Evolutionary conservation across 2,888 invertebrate genomes (phyloP), one percentile per base, ranked within the genome.

Genomic region (Neria commutata): DNA sequence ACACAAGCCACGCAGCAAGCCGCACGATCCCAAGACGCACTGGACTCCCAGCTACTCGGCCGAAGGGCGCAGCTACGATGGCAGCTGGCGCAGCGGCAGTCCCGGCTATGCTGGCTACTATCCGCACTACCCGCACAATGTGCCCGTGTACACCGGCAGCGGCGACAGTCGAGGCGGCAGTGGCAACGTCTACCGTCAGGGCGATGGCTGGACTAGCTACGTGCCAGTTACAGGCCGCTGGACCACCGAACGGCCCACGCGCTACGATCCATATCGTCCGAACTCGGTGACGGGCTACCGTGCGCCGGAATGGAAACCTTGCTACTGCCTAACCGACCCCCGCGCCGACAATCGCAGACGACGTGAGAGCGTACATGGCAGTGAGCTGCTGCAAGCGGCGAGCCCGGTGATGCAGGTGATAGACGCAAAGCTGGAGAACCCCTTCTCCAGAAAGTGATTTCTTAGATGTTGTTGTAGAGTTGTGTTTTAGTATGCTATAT

Each of bases 301-400:
- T 2, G 59, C 60, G 0, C 74, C 75, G 21, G 72, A 70, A 49
- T 90, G 81, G 78, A 78, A 77, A 50, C 81, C 81, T 3, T 81
- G 81, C 55, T 75, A 78, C 63, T 81, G 81, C 58, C 67, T 76
- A 64, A 67, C 74, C 11, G 66, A 74, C 8, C 61, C 65, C 10
- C 66, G 69, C 23, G 46, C 55, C 2, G 77, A 78, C 24, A 74
- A 68, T 26, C 58, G 80, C 23, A 64, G 73, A 1, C 67, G 79
- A 5, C 70, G 80, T 1, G 75, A 75, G 3, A 73, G 65, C 52
- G 68, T 48, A 14, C 63, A 69, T 29, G 52, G 54, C 26, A 47
- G n/a, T 1, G 62, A 54, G 8, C 48, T 63, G 1, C 51, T 67
- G 2, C 63, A 60, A 21, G 66, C 72, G 2, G 71, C 72, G 23